Percentiles rank a stretch among this genome's conserved stretches.
These are phyloP conservation scores for Lucifuga dentata DNA, from an alignment of 2,113 vertebrate genomes.

Conservation along the genomic window DNA sequence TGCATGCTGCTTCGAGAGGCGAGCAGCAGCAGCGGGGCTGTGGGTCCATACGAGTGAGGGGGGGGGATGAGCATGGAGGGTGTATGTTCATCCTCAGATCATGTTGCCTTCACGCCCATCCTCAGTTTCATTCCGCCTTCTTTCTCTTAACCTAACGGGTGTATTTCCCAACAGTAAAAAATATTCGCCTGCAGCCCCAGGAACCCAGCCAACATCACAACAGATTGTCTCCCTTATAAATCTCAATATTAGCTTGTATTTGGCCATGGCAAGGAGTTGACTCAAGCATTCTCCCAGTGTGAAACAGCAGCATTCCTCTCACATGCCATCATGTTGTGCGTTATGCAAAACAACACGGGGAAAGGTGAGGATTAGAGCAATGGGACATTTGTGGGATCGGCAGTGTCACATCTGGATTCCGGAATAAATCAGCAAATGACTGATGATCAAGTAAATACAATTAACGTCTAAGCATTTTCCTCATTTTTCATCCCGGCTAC, in stretches of 20 bases:
- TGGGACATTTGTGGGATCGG: constrained; percentile 33
- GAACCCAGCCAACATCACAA: constrained; percentile 63
- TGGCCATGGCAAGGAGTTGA: constrained; percentile 39
- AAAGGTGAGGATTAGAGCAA: constrained; percentile 49
- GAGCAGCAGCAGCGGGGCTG: constrained; percentile 9
- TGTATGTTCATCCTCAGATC: constrained; percentile 70
- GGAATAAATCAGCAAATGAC: not conserved
- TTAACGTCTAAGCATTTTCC: not conserved
- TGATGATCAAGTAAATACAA: not conserved
- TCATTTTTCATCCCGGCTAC: constrained; percentile 15
- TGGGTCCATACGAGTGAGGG: constrained; percentile 21
- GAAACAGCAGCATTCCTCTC: constrained; percentile 70
- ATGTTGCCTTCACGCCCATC: constrained; percentile 75
- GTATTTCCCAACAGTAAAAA: constrained; percentile 60
- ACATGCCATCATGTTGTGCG: constrained; percentile 54
- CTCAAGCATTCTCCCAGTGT: constrained; percentile 55
- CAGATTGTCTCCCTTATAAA: constrained; percentile 65
- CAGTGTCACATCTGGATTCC: constrained; percentile 21
- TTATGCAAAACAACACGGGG: constrained; percentile 49
- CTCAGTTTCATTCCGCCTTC: constrained; percentile 58
- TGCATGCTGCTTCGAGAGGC: constrained; percentile 36
- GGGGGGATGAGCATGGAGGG: constrained; percentile 59
- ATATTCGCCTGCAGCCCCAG: constrained; percentile 59
- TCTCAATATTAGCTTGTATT: constrained; percentile 63
- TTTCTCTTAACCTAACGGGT: constrained; percentile 42